phyloP scores from a whole-genome alignment of 2,797 vertebrate genomes.

The Bovichtus variegatus region DNA sequence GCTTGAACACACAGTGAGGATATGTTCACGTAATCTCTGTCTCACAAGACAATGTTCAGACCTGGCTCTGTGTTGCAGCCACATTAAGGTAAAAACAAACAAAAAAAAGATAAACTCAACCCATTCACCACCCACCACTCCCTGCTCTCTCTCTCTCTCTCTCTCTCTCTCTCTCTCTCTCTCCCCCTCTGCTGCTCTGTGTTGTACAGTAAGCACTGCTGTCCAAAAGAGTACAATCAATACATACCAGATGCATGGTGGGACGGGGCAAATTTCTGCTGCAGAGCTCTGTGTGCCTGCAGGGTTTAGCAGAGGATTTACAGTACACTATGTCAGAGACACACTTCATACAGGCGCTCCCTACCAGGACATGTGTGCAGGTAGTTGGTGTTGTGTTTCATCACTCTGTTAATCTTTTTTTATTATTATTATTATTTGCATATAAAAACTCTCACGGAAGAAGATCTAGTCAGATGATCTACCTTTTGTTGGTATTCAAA shows the following conservation, averaged over 20 bases:
- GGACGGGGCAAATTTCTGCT: slow-evolving; percentile 57
- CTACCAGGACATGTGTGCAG: neutral
- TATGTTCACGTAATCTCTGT: slow-evolving; percentile 2
- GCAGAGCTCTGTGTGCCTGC: slow-evolving; percentile 55
- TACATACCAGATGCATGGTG: slow-evolving; percentile 65
- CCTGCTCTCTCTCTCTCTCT: slow-evolving; percentile 42
- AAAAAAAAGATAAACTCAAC: slow-evolving; percentile 46
- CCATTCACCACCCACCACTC: slow-evolving; percentile 67
- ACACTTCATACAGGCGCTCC: slow-evolving; percentile 6
- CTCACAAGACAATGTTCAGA: slow-evolving; percentile 1
- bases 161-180: slow-evolving; percentile 31
- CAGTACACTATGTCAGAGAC: slow-evolving; percentile 9
- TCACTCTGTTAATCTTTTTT: neutral
- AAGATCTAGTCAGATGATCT: slow-evolving; percentile 5
- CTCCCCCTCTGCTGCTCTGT: slow-evolving; percentile 41
- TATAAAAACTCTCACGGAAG: neutral
- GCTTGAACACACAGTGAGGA: neutral
- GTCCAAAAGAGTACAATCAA: slow-evolving; percentile 71
- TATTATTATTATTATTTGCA: slow-evolving; percentile 4
- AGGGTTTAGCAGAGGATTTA: slow-evolving; percentile 18
- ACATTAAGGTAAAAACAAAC: slow-evolving; percentile 51
- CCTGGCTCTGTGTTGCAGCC: slow-evolving; percentile 38
- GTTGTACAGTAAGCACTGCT: slow-evolving; percentile 58
- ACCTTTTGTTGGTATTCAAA: slow-evolving; percentile 31
- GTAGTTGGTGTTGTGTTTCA: slow-evolving; percentile 10